Conservation (phyloP, 2,797 vertebrate genomes). For the Periparus ater region DNA sequence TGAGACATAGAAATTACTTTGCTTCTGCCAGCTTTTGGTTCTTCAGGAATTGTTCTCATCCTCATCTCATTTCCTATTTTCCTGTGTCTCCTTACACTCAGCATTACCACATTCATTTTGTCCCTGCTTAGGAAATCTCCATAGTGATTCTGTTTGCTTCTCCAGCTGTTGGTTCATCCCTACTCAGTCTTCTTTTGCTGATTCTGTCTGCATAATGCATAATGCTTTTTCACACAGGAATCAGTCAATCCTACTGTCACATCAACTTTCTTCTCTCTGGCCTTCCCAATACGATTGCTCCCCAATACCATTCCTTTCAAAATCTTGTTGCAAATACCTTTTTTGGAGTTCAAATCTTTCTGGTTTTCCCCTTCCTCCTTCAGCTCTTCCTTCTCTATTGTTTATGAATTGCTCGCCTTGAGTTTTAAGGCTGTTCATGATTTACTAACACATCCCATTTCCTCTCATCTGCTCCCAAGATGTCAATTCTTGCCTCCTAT, state of each 20-base stretch:
- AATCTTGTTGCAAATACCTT: not conserved
- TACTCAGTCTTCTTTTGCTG: not conserved
- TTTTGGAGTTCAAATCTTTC: not conserved
- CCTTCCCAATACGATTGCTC: not conserved
- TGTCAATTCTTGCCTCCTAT: constrained; percentile 36
- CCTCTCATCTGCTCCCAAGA: constrained; percentile 67
- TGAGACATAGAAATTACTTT: not conserved
- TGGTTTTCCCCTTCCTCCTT: not conserved
- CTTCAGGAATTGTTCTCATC: not conserved
- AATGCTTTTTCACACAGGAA: not conserved
- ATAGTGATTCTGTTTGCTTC: not conserved
- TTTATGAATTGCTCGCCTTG: constrained; percentile 30
- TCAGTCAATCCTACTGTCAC: not conserved
- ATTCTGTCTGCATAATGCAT: not conserved
- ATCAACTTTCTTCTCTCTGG: not conserved
- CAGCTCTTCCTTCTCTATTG: not conserved
- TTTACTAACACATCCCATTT: constrained; percentile 46
- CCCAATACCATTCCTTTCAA: not conserved
- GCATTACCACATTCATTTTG: not conserved
- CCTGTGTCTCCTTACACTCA: not conserved
- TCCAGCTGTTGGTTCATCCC: not conserved
- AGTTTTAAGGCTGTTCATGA: constrained; percentile 45
- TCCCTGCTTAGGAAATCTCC: not conserved
- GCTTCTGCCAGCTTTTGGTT: not conserved
- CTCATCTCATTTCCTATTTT: not conserved